Percentiles rank a stretch among this genome's conserved stretches.
Evolutionary conservation across 2,888 invertebrate species (phyloP).

Genomic region (Drosophila ustulata): DNA sequence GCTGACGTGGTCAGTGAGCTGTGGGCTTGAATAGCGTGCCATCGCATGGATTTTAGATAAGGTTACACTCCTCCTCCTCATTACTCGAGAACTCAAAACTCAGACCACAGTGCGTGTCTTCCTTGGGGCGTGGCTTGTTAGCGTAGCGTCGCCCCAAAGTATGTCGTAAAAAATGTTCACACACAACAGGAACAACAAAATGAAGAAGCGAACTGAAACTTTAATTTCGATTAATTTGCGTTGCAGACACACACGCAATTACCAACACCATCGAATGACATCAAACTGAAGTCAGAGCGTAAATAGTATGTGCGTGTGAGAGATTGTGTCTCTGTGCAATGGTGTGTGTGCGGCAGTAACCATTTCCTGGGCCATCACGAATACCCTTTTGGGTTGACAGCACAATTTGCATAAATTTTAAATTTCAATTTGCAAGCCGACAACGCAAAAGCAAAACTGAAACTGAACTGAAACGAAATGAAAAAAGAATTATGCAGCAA

Average conservation of each 20-base stretch:
- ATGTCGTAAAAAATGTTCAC: slow-evolving; percentile 65
- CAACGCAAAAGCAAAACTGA: slow-evolving; percentile 27
- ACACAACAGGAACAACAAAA: slow-evolving; percentile 1
- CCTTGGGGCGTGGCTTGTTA: slow-evolving; percentile 64
- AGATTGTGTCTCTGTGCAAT: slow-evolving; percentile 1
- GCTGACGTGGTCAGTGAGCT: slow-evolving; percentile 51
- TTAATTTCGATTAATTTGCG: slow-evolving; percentile 75
- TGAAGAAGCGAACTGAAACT: slow-evolving; percentile 42
- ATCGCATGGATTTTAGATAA: slow-evolving; percentile 62
- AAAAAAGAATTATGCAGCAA: slow-evolving; percentile 54
- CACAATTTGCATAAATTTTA: slow-evolving; percentile 80
- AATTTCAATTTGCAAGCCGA: slow-evolving; percentile 75
- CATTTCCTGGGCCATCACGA: slow-evolving; percentile 56
- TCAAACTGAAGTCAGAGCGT: slow-evolving; percentile 45
- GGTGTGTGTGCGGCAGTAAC: slow-evolving; percentile 56
- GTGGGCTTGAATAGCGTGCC: slow-evolving; percentile 63
- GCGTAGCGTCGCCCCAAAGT: slow-evolving; percentile 56
- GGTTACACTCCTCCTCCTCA: slow-evolving; percentile 7
- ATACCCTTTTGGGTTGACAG: slow-evolving; percentile 72
- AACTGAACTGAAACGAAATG: slow-evolving; percentile 48
- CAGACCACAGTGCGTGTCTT: slow-evolving; percentile 20
- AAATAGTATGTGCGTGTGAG: neutral
- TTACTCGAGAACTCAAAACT: neutral
- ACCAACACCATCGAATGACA: slow-evolving; percentile 68
- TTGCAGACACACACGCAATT: slow-evolving; percentile 48